Evolutionary conservation across 2,888 invertebrate species (phyloP).

Genomic region (Meiosimyza decipiens): DNA sequence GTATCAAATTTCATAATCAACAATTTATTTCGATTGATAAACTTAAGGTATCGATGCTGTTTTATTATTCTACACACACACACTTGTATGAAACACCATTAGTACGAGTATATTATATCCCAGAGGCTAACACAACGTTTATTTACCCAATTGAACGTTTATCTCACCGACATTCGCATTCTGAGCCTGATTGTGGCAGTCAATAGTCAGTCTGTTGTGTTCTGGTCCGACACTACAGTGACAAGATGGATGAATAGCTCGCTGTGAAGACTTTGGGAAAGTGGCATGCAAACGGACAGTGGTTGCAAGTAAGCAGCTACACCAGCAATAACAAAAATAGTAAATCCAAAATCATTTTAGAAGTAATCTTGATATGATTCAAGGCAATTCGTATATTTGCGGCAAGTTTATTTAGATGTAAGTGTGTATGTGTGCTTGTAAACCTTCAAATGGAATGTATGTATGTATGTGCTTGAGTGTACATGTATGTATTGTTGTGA

Average conservation of each 20-base stretch:
- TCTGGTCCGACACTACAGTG: neutral
- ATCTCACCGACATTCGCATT: slow-evolving; percentile 22
- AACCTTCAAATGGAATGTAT: neutral
- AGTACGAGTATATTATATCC: neutral
- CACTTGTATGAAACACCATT: neutral
- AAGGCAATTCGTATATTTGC: slow-evolving; percentile 1
- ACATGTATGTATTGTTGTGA: slow-evolving; percentile 47
- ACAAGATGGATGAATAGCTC: neutral
- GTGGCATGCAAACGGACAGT: neutral
- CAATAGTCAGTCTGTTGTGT: neutral
- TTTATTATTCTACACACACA: no score
- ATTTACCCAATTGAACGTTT: slow-evolving; percentile 43
- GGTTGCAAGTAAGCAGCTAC: neutral
- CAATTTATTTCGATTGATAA: no score
- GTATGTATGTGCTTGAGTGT: neutral
- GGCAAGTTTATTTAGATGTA: neutral
- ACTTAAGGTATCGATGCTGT: no score
- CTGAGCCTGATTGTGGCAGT: slow-evolving; percentile 17
- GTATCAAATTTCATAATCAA: no score
- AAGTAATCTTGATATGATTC: slow-evolving; percentile 27
- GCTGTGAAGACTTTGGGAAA: neutral
- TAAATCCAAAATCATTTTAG: slow-evolving; percentile 29
- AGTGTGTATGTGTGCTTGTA: neutral
- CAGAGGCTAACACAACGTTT: slow-evolving; percentile 24
- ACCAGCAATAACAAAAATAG: slow-evolving; percentile 12